Evolutionary conservation across 2,888 invertebrate genomes (phyloP), one percentile per base, ranked within the genome.

Genomic region (Diarsia rubi): DNA sequence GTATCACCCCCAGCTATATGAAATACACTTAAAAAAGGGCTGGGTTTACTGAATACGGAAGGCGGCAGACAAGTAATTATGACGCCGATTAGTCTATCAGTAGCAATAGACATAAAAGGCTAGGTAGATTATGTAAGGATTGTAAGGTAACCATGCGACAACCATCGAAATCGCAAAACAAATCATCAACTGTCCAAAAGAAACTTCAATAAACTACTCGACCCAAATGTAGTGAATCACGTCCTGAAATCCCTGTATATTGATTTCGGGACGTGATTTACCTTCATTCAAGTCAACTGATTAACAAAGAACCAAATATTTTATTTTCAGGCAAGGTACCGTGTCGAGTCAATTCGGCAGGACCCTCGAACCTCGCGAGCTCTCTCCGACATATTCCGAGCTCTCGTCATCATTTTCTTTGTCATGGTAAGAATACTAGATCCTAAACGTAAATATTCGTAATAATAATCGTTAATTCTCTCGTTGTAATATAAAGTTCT

Each of bases 381-480:
- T 0, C 89, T 94, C 42, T 91, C 92, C 12, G 94, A 94, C 68
- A 91, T 95, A 57, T 95, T 95, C 81, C 90, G 95, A 3, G 91
- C 96, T 0, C 87, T 96, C 19, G 94, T 95, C 83, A 94, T 96
- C 80, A 93, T 96, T 47, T 96, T 95, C 89, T 95, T 96, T 52
- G 92, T 96, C 2, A 92, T 94, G 91, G 96, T 96, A 88, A 91
- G 93, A 68, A 12, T 4, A 27, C 9, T n/a, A 62, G 44, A n/a
- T 37, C 19, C 42, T 6, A 14, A 21, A 21, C 11, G 5, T 37
- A 0, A 54, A 52, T 52, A 49, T 49, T n/a, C n/a, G n/a, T n/a
- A n/a, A n/a, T n/a, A n/a, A n/a, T n/a, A n/a, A n/a, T 37, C 4
- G 47, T 47, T 5, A 47, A 47, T 47, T 47, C 47, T 19, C 19